Base-by-base conservation (phyloP, 2,888 invertebrate genomes). In the Ophion ellenae region DNA sequence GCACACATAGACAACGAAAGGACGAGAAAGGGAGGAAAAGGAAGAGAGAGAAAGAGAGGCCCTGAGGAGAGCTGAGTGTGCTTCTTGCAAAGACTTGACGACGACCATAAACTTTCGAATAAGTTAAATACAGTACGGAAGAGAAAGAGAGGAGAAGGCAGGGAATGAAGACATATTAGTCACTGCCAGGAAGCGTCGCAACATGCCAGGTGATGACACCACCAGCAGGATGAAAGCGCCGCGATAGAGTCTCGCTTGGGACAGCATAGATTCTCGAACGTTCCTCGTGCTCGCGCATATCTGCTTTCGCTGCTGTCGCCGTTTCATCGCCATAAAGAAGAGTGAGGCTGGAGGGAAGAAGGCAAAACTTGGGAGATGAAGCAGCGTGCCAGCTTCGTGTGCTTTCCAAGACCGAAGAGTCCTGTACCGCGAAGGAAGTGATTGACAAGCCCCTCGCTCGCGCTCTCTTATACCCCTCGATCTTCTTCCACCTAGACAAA, bases 31-130 rank as follows among this genome's bases (percentile, higher is more conserved):
- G 70, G 20, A 80, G 64, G 28, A 36, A 63, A 36, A 79, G 63
- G 17, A 11, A 47, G 61, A 57, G 67, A 40, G 20, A 57, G 45
- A 70, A 24, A 11, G 61, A 11, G 24, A 24, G 40, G 74, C 47
- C 69, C 74, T 67, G 53, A 79, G 40, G 47, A 63, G 79, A 81
- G 82, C 81, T 75, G 74, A 84, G 88, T 88, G 83, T 86, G 90
- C 87, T 91, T 91, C 91, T 91, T 90, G 90, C 88, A 70, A 71
- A 87, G 88, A 92, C 90, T 92, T 90, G 91, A 92, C 90, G 91
- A 92, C 90, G 76, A 92, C 90, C 90, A 92, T 91, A 92, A 93
- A 92, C 91, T 93, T 93, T 92, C 90, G 90, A 91, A 91, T 90
- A 91, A 93, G 92, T 93, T 93, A 92, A 93, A 92, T 91, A 92